A percentile compares a stretch with the other conserved stretches of the same genome.
phyloP scores from a whole-genome alignment of 1,140 invertebrate genomes.

The Idris sp. region DNA sequence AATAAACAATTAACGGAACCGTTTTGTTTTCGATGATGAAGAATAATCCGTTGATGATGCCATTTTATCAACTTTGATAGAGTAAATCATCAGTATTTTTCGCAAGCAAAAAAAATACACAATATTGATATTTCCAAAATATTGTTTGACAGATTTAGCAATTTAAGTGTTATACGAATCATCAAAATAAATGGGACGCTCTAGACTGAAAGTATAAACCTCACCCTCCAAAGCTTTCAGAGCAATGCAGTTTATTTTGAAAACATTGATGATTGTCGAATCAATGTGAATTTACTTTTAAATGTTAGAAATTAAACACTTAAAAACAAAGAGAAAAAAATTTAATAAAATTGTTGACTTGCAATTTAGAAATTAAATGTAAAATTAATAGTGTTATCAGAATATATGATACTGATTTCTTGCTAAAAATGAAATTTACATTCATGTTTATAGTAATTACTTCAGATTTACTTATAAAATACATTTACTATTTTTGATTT shows the following conservation, averaged over 20 bases:
- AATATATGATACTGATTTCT: too few relatives aligned
- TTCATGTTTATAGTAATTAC: too few relatives aligned
- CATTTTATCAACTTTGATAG: slow-evolving; percentile 36
- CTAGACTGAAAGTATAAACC: slow-evolving; percentile 26
- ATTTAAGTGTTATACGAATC: slow-evolving; percentile 41
- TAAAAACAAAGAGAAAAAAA: too few relatives aligned
- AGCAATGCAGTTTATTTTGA: slow-evolving; percentile 30
- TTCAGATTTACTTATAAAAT: too few relatives aligned
- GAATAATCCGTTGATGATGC: slow-evolving; percentile 50
- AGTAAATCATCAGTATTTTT: slow-evolving; percentile 30
- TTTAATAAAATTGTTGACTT: too few relatives aligned
- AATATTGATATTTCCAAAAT: slow-evolving; percentile 38
- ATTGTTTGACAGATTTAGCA: slow-evolving; percentile 38
- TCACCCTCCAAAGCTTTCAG: slow-evolving; percentile 9
- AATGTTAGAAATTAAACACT: slow-evolving; percentile 17
- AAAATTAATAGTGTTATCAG: too few relatives aligned
- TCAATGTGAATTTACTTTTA: slow-evolving; percentile 23
- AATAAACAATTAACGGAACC: slow-evolving; percentile 57
- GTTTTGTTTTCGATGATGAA: slow-evolving; percentile 40
- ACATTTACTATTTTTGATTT: too few relatives aligned
- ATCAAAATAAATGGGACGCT: slow-evolving; percentile 36
- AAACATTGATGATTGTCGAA: slow-evolving; percentile 19
- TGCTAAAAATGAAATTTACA: too few relatives aligned
- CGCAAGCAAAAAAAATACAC: slow-evolving; percentile 15
- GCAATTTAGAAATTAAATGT: too few relatives aligned